Evolutionary conservation across 2,888 invertebrate species (phyloP).

Genomic region (Sinodicranocentrus sp.): DNA sequence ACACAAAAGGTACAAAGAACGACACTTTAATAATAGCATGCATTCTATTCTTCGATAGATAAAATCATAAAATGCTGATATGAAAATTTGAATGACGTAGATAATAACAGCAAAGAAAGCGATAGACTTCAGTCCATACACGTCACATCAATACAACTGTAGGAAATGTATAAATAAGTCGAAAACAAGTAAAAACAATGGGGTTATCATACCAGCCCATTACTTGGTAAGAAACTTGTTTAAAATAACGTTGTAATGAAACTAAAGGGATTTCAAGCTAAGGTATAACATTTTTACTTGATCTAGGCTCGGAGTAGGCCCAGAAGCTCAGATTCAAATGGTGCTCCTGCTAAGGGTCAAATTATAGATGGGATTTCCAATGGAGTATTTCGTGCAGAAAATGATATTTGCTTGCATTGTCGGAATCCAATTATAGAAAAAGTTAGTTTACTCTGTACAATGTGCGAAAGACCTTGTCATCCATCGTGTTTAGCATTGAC

Average conservation of each 20-base stretch:
- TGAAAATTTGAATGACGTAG: too few relatives aligned
- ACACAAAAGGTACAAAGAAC: slow-evolving; percentile 66
- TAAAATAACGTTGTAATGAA: too few relatives aligned
- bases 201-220: slow-evolving; percentile 50
- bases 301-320: slow-evolving; percentile 36
- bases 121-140: slow-evolving; percentile 60
- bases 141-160: slow-evolving; percentile 67
- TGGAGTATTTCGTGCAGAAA: slow-evolving; percentile 47
- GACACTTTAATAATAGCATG: too few relatives aligned
- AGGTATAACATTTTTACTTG: too few relatives aligned
- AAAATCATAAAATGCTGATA: too few relatives aligned
- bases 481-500: slow-evolving; percentile 71
- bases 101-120: slow-evolving; percentile 69
- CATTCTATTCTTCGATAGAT: too few relatives aligned
- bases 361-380: slow-evolving; percentile 40
- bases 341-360: slow-evolving; percentile 17
- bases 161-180: slow-evolving; percentile 71
- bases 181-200: slow-evolving; percentile 64
- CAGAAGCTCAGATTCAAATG: slow-evolving; percentile 34
- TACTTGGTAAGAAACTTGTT: slow-evolving; percentile 49
- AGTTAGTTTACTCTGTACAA: slow-evolving; percentile 73
- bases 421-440: slow-evolving; percentile 61
- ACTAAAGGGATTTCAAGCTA: too few relatives aligned
- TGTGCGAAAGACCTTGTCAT: slow-evolving; percentile 75
- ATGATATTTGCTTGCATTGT: slow-evolving; percentile 72